Percentiles rank a stretch among this genome's conserved stretches.
These are phyloP conservation scores for Bombycilla garrulus DNA, from an alignment of 2,113 vertebrate species.

Conservation along the genomic window DNA sequence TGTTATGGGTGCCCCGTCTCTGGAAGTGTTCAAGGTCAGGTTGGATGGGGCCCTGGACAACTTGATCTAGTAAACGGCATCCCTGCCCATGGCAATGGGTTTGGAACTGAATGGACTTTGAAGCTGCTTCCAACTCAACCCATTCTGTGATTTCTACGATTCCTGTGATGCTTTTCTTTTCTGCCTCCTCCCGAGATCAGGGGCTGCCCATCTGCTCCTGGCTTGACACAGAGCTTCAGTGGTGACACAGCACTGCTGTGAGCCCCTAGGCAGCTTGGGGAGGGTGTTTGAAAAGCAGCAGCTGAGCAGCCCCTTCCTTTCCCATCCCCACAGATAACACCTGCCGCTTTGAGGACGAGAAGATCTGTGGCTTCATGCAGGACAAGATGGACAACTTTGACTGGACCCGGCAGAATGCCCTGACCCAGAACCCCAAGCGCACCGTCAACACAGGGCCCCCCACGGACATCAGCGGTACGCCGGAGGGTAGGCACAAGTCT, in stretches of 20 bases:
- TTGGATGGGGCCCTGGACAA: background rate
- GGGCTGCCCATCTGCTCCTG: background rate
- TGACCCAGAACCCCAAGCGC: conserved; percentile 92
- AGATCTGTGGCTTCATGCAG: conserved; percentile 93
- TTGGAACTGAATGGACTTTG: background rate
- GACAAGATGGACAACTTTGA: conserved; percentile 93
- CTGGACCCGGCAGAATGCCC: conserved; percentile 92
- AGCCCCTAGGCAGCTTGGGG: background rate
- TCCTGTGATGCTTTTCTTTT: background rate
- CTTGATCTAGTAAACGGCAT: background rate
- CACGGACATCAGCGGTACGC: conserved; percentile 89
- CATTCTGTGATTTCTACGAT: background rate
- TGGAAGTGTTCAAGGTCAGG: background rate
- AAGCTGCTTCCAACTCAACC: background rate
- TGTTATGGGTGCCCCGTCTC: background rate
- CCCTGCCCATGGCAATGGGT: background rate
- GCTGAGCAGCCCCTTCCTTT: background rate
- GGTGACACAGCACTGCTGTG: background rate
- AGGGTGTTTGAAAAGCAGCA: background rate
- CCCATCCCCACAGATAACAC: conserved; percentile 78
- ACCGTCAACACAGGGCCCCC: conserved; percentile 92
- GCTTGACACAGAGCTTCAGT: background rate
- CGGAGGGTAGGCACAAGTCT: conserved; percentile 80
- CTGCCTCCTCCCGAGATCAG: background rate
- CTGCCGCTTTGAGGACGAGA: conserved; percentile 92